phyloP scores from a whole-genome alignment of 2,113 vertebrate species.

The Anolis sagrei region DNA sequence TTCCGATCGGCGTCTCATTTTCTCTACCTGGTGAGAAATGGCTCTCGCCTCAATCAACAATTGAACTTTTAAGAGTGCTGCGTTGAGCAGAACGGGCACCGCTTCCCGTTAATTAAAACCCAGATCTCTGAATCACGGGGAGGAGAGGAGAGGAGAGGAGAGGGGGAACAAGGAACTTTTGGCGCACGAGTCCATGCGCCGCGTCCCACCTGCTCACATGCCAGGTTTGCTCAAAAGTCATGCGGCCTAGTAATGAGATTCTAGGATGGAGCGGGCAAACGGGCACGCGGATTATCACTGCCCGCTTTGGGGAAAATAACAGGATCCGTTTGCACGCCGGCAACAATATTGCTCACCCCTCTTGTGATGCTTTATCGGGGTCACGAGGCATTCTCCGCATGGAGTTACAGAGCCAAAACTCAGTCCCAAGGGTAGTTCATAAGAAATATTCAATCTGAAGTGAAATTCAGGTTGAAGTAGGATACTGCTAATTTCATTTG shows the following conservation, averaged over 20 bases:
- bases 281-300: rapidly evolving
- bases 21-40: conserved; percentile 73
- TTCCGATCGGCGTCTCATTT: conserved; percentile 60
- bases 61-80: conserved; percentile 66
- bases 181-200: neutral
- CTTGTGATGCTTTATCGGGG: neutral
- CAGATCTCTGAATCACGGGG: neutral
- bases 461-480: neutral
- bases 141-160: no score
- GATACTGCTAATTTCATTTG: no score
- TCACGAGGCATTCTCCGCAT: rapidly evolving
- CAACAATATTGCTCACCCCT: no score
- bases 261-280: neutral
- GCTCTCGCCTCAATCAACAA: conserved; percentile 66
- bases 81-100: conserved; percentile 36
- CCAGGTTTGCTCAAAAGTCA: neutral
- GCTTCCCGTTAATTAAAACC: conserved; percentile 70
- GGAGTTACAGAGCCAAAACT: neutral
- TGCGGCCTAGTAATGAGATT: rapidly evolving
- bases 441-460: no score
- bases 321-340: neutral
- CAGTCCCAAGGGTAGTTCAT: neutral
- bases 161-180: neutral
- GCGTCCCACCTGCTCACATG: rapidly evolving
- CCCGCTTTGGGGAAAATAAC: neutral